Percentiles rank a stretch among this genome's conserved stretches.
These are phyloP conservation scores for Peromyscus nudipes DNA, from an alignment of 2,797 vertebrate genomes.

Conservation along the genomic window DNA sequence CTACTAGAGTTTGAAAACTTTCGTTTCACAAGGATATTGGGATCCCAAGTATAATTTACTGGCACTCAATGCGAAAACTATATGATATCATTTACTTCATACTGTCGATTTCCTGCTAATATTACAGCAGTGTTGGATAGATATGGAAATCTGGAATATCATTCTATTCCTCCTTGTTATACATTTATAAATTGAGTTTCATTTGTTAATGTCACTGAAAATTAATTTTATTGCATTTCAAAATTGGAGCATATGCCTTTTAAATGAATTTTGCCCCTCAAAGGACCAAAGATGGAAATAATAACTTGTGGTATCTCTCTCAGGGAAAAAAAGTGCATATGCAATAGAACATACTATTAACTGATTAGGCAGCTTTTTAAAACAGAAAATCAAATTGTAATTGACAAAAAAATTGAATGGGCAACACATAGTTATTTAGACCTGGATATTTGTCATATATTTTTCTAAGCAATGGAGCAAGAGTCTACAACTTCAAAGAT, in stretches of 20 bases:
- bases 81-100: not conserved
- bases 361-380: not conserved
- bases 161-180: not conserved
- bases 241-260: not conserved
- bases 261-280: not conserved
- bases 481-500: not conserved
- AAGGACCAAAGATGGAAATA: not conserved
- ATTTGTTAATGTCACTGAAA: not conserved
- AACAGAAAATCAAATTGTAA: not conserved
- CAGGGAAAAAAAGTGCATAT: not conserved
- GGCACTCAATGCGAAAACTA: not conserved
- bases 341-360: not conserved
- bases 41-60: not conserved
- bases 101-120: not conserved
- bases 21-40: not conserved
- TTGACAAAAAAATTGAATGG: not conserved
- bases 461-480: not conserved
- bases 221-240: not conserved
- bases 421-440: not conserved
- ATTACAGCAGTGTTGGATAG: not conserved
- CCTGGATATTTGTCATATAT: not conserved
- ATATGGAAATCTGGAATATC: not conserved
- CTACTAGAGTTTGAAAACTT: not conserved
- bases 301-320: not conserved
- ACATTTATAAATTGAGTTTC: not conserved